Evolutionary conservation across 2,113 vertebrate species (phyloP).

Genomic region (Dunckerocampus dactyliophorus): DNA sequence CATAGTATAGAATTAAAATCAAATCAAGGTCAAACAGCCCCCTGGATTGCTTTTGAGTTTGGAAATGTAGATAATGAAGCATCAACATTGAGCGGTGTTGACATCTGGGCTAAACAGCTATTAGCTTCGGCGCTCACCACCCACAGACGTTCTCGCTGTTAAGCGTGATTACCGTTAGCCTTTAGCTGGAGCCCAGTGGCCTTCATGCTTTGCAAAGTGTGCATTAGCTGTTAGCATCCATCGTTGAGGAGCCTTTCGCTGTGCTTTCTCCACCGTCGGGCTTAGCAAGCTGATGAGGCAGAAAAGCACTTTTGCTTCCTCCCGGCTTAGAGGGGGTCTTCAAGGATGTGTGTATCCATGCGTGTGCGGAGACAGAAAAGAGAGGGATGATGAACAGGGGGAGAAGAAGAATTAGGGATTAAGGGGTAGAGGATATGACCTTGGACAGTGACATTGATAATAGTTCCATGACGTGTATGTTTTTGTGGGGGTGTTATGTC

Average conservation of each 20-base stretch:
- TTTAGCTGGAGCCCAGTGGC: constrained; percentile 52
- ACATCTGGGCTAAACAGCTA: constrained; percentile 23
- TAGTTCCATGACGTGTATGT: constrained; percentile 32
- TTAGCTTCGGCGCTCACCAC: constrained; percentile 14
- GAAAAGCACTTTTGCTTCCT: constrained; percentile 73
- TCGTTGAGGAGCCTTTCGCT: constrained; percentile 53
- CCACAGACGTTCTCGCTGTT: constrained; percentile 34
- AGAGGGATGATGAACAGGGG: constrained; percentile 47
- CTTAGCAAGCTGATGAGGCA: constrained; percentile 72
- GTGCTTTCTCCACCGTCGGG: constrained; percentile 59
- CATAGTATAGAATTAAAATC: too few relatives aligned
- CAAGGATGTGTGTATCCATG: constrained; percentile 49
- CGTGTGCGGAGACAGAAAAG: constrained; percentile 17
- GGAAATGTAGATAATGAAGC: constrained; percentile 1
- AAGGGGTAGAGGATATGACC: constrained; percentile 47
- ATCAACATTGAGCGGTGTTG: constrained; percentile 31
- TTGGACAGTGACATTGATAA: constrained; percentile 54
- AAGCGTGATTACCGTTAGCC: constrained; percentile 56
- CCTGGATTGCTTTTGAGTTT: background rate
- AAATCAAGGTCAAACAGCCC: background rate
- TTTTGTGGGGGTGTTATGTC: constrained; percentile 23
- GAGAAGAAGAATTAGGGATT: constrained; percentile 43
- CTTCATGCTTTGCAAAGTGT: constrained; percentile 60
- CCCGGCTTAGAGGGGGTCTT: constrained; percentile 55
- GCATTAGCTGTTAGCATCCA: constrained; percentile 64